Evolutionary conservation across 1,140 invertebrate species (phyloP).

Genomic region (Bradysia coprophila): DNA sequence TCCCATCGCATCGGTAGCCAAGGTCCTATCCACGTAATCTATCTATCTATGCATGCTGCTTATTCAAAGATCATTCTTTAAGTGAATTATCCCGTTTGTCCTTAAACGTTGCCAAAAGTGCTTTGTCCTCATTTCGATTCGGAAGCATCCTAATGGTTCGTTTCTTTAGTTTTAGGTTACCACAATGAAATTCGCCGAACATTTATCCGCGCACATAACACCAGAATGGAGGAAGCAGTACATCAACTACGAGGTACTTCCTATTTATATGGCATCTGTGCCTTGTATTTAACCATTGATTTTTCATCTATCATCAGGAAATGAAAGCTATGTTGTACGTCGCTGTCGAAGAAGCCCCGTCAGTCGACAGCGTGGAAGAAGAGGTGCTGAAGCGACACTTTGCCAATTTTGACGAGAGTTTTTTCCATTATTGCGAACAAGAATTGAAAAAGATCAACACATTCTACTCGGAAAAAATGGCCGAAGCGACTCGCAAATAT

Average conservation of each 20-base stretch:
- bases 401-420: slow-evolving; percentile 90
- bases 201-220: slow-evolving; percentile 88
- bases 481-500: slow-evolving; percentile 90
- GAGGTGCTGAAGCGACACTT: slow-evolving; percentile 76
- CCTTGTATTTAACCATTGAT: too few species aligned
- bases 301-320: slow-evolving; percentile 36
- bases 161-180: background rate
- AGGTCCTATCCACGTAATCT: too few species aligned
- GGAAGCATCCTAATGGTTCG: too few species aligned
- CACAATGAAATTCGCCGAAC: slow-evolving; percentile 90
- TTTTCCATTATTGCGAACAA: slow-evolving; percentile 88
- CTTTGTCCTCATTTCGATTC: too few species aligned
- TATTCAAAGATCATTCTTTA: too few species aligned
- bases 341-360: slow-evolving; percentile 75
- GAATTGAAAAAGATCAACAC: slow-evolving; percentile 93
- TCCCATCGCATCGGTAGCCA: too few species aligned
- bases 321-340: slow-evolving; percentile 84
- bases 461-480: slow-evolving; percentile 95
- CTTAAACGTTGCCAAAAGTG: too few species aligned
- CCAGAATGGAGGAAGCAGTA: slow-evolving; percentile 99
- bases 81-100: too few species aligned
- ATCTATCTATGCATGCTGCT: too few species aligned
- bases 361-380: slow-evolving; percentile 69
- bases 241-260: slow-evolving; percentile 96
- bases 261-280: too few species aligned